Conservation (phyloP, 2,113 vertebrate species). For the Lophotis ruficrista region DNA sequence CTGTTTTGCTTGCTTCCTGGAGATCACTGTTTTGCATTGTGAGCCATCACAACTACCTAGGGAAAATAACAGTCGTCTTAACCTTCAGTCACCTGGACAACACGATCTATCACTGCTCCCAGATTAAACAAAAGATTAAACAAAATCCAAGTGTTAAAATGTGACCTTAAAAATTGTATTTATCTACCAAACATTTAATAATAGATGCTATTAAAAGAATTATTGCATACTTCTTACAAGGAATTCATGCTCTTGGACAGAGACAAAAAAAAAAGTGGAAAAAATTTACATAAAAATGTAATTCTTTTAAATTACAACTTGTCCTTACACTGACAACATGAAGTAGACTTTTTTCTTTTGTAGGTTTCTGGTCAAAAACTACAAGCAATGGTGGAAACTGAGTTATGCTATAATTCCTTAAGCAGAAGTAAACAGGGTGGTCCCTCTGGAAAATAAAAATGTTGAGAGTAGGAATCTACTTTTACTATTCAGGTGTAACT, state of each 20-base stretch:
- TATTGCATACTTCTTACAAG: background rate
- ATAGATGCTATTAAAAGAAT: background rate
- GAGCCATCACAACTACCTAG: conserved; percentile 50
- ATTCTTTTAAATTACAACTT: background rate
- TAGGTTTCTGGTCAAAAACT: background rate
- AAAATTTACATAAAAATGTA: background rate
- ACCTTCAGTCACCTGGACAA: conserved; percentile 37
- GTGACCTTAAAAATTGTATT: background rate
- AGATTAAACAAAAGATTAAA: background rate
- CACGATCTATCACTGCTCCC: background rate
- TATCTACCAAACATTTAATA: background rate
- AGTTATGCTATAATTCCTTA: background rate
- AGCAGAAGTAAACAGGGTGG: background rate
- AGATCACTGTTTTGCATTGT: conserved; percentile 53
- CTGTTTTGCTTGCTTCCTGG: conserved; percentile 54
- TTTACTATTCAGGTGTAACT: background rate
- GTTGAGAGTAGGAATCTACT: background rate
- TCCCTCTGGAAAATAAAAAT: background rate
- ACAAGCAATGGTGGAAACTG: background rate
- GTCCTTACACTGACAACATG: background rate
- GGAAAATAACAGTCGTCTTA: conserved; percentile 31
- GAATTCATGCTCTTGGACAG: background rate
- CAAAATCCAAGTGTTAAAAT: background rate
- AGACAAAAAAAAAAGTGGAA: background rate
- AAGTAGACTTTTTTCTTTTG: background rate